Percentiles rank a stretch among this genome's conserved stretches.
Evolutionary conservation across 1,140 invertebrate genomes (phyloP).

Genomic region (Papilio aristodemus): DNA sequence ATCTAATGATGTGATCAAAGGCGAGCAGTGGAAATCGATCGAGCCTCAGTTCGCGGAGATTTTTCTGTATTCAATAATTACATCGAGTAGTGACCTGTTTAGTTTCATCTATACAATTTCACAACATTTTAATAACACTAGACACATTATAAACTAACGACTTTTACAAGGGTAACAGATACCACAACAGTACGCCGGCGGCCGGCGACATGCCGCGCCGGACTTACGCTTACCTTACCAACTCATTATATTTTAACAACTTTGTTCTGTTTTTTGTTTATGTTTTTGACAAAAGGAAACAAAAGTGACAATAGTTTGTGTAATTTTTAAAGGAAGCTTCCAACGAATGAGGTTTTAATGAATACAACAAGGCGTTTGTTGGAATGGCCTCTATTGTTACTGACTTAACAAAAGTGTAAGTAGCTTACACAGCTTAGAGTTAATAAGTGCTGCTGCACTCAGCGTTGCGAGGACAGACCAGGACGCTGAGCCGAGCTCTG

Average conservation of each 20-base stretch:
- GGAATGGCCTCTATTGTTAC: background rate
- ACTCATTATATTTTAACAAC: background rate
- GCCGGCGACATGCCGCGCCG: background rate
- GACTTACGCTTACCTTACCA: background rate
- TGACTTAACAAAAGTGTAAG: background rate
- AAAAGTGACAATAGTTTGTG: slow-evolving; percentile 6
- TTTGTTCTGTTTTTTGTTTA: background rate
- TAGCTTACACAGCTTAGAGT: background rate
- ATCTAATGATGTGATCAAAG: background rate
- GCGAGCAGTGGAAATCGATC: background rate
- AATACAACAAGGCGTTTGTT: slow-evolving; percentile 1
- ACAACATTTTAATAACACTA: too few relatives aligned
- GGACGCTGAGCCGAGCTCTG: too few relatives aligned
- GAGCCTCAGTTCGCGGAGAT: background rate
- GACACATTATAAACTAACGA: too few relatives aligned
- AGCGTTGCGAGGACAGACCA: background rate
- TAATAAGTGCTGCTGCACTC: background rate
- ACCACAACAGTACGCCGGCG: too few relatives aligned
- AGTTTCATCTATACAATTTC: too few relatives aligned
- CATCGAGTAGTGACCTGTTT: too few relatives aligned
- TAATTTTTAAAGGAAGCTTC: slow-evolving; percentile 1
- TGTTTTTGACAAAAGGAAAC: background rate
- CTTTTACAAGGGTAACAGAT: too few relatives aligned
- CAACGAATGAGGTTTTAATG: background rate
- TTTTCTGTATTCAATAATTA: too few relatives aligned